Evolutionary conservation across 2,888 invertebrate genomes (phyloP).

Genomic region (Rhyacophila evoluta): DNA sequence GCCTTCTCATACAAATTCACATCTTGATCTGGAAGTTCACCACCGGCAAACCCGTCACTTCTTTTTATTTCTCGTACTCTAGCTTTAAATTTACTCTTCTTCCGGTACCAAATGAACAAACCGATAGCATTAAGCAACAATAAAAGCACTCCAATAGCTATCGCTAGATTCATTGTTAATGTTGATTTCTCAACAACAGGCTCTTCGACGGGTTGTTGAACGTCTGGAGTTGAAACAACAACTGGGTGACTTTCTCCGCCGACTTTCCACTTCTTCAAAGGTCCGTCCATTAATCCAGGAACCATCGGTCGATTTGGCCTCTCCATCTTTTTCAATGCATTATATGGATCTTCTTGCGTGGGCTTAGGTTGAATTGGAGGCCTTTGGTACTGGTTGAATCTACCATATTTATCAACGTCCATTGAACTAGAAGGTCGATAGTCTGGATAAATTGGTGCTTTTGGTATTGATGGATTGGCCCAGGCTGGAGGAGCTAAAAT

Average conservation of each 20-base stretch:
- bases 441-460: conserved; percentile 31
- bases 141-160: conserved; percentile 77
- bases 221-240: conserved; percentile 41
- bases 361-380: conserved; percentile 33
- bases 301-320: conserved; percentile 57
- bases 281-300: conserved; percentile 60
- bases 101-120: conserved; percentile 76
- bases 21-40: conserved; percentile 61
- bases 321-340: conserved; percentile 48
- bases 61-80: conserved; percentile 66
- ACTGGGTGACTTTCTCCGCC: conserved; percentile 25
- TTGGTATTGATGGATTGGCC: conserved; percentile 41
- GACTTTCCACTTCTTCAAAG: conserved; percentile 54
- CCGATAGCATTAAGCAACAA: conserved; percentile 79
- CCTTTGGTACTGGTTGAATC: conserved; percentile 41
- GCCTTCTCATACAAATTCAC: conserved; percentile 57
- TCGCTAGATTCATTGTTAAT: conserved; percentile 73
- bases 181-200: conserved; percentile 68
- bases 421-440: not conserved
- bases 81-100: conserved; percentile 71
- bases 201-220: conserved; percentile 26
- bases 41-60: conserved; percentile 65
- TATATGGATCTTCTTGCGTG: conserved; percentile 45
- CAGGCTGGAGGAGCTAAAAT: conserved; percentile 47
- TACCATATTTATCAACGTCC: conserved; percentile 38